Percentiles rank a stretch among this genome's conserved stretches.
phyloP scores from a whole-genome alignment of 2,113 vertebrate species.

The Arizona elegans region DNA sequence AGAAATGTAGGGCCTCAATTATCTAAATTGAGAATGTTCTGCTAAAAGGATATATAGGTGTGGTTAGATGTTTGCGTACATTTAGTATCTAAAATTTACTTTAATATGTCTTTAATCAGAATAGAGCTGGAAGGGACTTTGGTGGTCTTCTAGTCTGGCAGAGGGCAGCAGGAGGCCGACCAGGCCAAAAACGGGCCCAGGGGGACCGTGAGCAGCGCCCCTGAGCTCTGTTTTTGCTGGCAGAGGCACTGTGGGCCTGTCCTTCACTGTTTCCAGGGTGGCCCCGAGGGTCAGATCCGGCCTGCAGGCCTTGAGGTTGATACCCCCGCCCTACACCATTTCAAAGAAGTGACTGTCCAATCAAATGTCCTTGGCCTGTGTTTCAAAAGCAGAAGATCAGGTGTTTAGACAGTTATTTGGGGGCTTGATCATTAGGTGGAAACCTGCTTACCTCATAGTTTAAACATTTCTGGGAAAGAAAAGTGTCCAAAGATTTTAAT shows the following conservation, averaged over 20 bases:
- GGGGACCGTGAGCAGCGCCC: too few relatives aligned
- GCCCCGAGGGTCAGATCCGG: too few relatives aligned
- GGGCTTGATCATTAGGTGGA: background rate
- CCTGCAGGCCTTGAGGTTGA: too few relatives aligned
- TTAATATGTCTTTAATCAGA: background rate
- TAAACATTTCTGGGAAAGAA: constrained; percentile 20
- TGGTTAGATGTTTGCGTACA: background rate
- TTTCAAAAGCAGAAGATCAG: background rate
- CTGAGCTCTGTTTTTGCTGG: too few relatives aligned
- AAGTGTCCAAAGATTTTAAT: fast-evolving
- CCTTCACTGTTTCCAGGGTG: too few relatives aligned
- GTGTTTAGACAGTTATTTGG: background rate
- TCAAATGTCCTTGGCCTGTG: background rate
- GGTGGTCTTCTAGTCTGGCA: too few relatives aligned
- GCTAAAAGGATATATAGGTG: background rate
- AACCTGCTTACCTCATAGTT: background rate
- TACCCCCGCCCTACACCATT: too few relatives aligned
- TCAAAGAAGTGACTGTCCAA: too few relatives aligned
- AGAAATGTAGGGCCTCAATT: background rate
- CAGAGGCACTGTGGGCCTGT: too few relatives aligned
- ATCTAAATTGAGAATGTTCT: background rate
- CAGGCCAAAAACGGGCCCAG: too few relatives aligned
- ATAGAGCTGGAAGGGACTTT: too few relatives aligned
- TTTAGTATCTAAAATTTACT: background rate
- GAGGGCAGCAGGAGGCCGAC: too few relatives aligned